Evolutionary conservation across 2,113 vertebrate species (phyloP).

Genomic region (Elgaria multicarinata): DNA sequence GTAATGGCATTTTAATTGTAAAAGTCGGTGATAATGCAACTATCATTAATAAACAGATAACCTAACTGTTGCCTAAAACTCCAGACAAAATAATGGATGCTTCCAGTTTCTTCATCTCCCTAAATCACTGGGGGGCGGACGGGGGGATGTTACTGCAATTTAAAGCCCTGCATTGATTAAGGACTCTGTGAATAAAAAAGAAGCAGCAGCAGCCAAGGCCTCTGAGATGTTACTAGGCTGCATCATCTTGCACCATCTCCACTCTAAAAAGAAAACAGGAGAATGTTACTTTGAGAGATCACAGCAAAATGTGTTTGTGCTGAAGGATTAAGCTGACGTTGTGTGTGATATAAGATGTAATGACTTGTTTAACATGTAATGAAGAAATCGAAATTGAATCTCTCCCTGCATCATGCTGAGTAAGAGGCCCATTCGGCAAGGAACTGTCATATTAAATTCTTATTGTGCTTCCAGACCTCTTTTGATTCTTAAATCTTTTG

Average conservation of each 20-base stretch:
- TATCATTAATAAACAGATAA: background rate
- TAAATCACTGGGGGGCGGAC: background rate
- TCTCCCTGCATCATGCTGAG: constrained; percentile 79
- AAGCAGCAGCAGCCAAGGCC: constrained; percentile 43
- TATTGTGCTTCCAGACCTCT: constrained; percentile 77
- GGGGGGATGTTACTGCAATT: background rate
- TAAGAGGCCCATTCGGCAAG: constrained; percentile 82
- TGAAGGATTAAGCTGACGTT: constrained; percentile 66
- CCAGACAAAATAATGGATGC: background rate
- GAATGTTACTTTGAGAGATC: constrained; percentile 53
- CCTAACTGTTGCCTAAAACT: background rate
- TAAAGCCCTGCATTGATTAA: constrained; percentile 2
- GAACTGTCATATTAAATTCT: constrained; percentile 91
- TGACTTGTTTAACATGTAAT: constrained; percentile 70
- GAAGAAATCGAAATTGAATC: constrained; percentile 69
- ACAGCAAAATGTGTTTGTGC: constrained; percentile 53
- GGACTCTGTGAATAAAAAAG: constrained; percentile 32
- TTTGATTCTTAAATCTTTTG: constrained; percentile 89
- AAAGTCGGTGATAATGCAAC: background rate
- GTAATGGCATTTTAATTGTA: background rate
- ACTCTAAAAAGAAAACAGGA: constrained; percentile 56
- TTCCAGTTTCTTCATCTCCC: background rate
- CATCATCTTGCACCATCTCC: constrained; percentile 60
- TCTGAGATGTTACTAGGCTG: constrained; percentile 33
- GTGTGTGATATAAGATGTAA: constrained; percentile 66